Percentiles rank a stretch among this genome's conserved stretches.
These are phyloP conservation scores for Rachycentron canadum DNA, from an alignment of 2,797 vertebrate species.

Conservation along the genomic window DNA sequence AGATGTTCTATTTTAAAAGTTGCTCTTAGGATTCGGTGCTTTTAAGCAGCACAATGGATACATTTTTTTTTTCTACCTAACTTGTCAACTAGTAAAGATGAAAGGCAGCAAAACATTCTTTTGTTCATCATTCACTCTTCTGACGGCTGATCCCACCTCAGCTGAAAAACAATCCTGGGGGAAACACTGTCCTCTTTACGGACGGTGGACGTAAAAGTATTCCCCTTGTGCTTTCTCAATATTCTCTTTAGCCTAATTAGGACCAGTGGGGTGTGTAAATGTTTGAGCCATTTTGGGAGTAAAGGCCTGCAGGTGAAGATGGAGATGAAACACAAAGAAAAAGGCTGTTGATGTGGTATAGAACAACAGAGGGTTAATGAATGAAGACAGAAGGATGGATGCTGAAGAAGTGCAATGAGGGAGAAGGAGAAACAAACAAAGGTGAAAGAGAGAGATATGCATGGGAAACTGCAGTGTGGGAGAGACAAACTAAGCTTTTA, in stretches of 20 bases:
- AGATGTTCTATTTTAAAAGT: too few relatives aligned
- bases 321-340: constrained; percentile 60
- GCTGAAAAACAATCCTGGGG: too few relatives aligned
- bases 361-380: constrained; percentile 35
- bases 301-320: constrained; percentile 61
- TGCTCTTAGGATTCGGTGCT: too few relatives aligned
- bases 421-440: constrained; percentile 49
- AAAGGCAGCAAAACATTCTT: too few relatives aligned
- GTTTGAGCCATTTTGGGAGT: constrained; percentile 56
- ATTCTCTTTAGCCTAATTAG: constrained; percentile 77
- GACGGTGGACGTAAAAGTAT: constrained; percentile 46
- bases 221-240: constrained; percentile 47
- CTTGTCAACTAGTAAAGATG: too few relatives aligned
- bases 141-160: too few relatives aligned
- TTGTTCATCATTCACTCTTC: too few relatives aligned
- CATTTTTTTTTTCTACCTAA: too few relatives aligned
- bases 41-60: too few relatives aligned
- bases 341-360: constrained; percentile 29
- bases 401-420: constrained; percentile 37
- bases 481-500: constrained; percentile 48
- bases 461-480: constrained; percentile 36
- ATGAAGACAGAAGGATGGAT: constrained; percentile 27
- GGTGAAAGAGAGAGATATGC: constrained; percentile 16
- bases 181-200: constrained; percentile 30
- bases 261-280: constrained; percentile 60